A percentile compares a stretch with the other conserved stretches of the same genome.
phyloP scores from a whole-genome alignment of 2,888 invertebrate species.

The Rotaria socialis region DNA sequence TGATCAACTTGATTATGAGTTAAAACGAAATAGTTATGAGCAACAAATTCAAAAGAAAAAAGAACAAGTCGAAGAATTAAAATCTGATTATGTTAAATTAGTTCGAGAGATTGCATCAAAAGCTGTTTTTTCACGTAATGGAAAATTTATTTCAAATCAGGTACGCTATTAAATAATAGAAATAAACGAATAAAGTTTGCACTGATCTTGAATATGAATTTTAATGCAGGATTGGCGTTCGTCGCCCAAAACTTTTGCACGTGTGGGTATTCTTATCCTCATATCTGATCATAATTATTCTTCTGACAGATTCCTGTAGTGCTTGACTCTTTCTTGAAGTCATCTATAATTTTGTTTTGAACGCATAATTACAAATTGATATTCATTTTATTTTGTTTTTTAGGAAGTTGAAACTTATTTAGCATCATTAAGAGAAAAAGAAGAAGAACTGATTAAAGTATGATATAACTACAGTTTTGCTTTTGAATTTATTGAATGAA shows the following conservation, averaged over 20 bases:
- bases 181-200: not conserved
- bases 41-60: slow-evolving; percentile 54
- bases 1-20: slow-evolving; percentile 37
- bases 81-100: slow-evolving; percentile 54
- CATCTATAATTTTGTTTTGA: no score
- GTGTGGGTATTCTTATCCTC: not conserved
- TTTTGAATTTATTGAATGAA: slow-evolving; percentile 18
- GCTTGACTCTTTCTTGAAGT: not conserved
- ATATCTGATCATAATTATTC: not conserved
- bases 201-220: not conserved
- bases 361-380: no score
- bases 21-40: slow-evolving; percentile 52
- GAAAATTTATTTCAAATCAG: slow-evolving; percentile 53
- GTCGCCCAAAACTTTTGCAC: slow-evolving; percentile 2
- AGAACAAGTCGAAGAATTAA: slow-evolving; percentile 54
- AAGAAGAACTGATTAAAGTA: slow-evolving; percentile 36
- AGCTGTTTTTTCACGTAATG: slow-evolving; percentile 55
- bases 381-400: not conserved
- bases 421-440: not conserved
- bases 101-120: slow-evolving; percentile 56
- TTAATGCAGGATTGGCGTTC: slow-evolving; percentile 17
- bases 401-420: slow-evolving; percentile 11
- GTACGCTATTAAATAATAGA: not conserved
- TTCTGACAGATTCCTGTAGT: not conserved
- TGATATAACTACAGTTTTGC: not conserved